Base-by-base conservation (phyloP, 2,888 invertebrate species). In the Sesia apiformis region DNA sequence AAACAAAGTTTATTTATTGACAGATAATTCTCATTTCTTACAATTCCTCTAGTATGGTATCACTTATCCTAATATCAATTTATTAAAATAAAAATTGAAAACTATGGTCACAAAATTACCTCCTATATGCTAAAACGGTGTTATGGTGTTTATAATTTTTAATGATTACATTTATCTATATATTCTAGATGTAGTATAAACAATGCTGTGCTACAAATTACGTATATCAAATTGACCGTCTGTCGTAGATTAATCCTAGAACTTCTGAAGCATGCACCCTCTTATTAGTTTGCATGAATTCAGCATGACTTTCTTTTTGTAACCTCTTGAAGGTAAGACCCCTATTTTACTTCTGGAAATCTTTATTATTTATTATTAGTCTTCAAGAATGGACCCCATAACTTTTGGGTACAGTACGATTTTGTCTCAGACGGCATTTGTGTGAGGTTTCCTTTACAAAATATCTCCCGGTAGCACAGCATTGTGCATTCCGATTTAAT, bases 401-500 rank as follows among this genome's bases (percentile, higher is more conserved):
- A 46, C 6, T 46, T 46, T 49, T 39, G 7, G 39, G 23, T 39
- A 46, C 49, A 53, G 49, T 39, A 53, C 23, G 23, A 23, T 53
- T 40, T 56, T 60, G 56, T 59, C 57, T 59, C 64, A 63, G 70
- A 71, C 77, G 74, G 74, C 82, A 81, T 76, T 80, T 82, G 85
- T 84, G 85, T 81, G 85, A 78, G 69, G 82, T 86, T 79, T 77
- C 72, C 70, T 70, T 65, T 59, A 42, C 56, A 46, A 60, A 58
- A 58, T 66, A 23, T 23, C 23, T 23, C 23, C 23, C 23, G 70
- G 81, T 83, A 81, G 84, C 87, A 84, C 84, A 82, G 84, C 84
- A 86, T 83, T 84, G 87, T 87, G 84, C 86, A 87, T 88, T 88
- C 87, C 87, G 87, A 87, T 84, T 81, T 77, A 74, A 71, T 69